Evolutionary conservation across 2,888 invertebrate species (phyloP).

Genomic region (Tuta absoluta): DNA sequence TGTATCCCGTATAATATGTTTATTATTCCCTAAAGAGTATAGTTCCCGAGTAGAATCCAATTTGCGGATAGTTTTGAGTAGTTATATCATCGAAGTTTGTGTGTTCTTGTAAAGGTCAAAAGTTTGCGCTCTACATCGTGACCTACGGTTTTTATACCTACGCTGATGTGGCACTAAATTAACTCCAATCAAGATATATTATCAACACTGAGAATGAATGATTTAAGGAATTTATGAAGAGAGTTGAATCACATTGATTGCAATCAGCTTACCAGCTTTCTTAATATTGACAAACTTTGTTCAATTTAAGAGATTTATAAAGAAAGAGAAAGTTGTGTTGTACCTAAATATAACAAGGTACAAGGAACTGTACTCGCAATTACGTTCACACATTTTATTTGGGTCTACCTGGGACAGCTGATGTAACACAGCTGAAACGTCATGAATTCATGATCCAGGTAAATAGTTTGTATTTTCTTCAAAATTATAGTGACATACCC

Average conservation of each 20-base stretch:
- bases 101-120: constrained; percentile 57
- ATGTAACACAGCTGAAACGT: too few species aligned
- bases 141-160: neutral
- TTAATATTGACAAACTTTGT: too few species aligned
- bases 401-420: too few species aligned
- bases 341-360: too few species aligned
- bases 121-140: constrained; percentile 25
- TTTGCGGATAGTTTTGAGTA: constrained; percentile 27
- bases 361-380: too few species aligned
- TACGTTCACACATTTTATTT: too few species aligned
- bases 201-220: neutral
- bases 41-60: neutral
- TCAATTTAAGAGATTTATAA: too few species aligned
- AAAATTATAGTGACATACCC: neutral
- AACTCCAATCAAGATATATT: constrained; percentile 16
- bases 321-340: too few species aligned
- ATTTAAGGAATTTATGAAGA: neutral
- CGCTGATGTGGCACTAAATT: constrained; percentile 19
- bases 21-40: neutral
- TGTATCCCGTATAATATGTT: neutral
- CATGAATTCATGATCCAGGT: too few species aligned
- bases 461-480: too few species aligned
- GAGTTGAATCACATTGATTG: too few species aligned
- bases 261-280: too few species aligned
- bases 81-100: constrained; percentile 43